Base-by-base conservation (phyloP, 2,888 invertebrate genomes). In the Leptinotarsa peninsularis region DNA sequence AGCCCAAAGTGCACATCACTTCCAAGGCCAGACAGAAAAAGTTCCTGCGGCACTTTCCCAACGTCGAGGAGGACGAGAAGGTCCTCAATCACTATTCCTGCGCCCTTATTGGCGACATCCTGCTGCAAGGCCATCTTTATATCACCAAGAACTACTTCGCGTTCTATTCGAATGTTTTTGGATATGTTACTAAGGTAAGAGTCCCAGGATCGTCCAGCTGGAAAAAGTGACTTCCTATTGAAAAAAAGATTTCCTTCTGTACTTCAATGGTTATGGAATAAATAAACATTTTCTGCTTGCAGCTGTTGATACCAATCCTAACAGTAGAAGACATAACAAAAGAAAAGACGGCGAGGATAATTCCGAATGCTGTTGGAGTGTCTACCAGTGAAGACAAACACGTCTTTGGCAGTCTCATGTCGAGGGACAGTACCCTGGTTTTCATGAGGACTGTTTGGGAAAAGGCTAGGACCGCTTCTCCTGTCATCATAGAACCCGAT, bases 141-240 rank as follows among this genome's bases (percentile, higher is more conserved):
- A 96, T 98, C 87, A 97, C 97, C 79, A 94, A 95, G 87, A 96
- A 97, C 88, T 96, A 96, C 90, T 96, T 98, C 90, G 97, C 97
- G 83, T 98, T 98, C 91, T 96, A 98, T 89, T 97, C 98, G 79
- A 97, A 97, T 88, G 97, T 98, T 76, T 96, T 97, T 88, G 97
- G 97, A 85, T 96, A 96, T 89, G 77, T 79, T 58, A 77, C 77
- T 49, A 79, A 76, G 74, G 75, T 79, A 23, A 73, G 43, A 3
- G 43, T 43, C 10, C 10, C 2, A 43, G 43, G 3, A 43, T 1
- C 4, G 27, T 33, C 33, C 0, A 7, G 1, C 7, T 33, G 33
- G 7, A 1, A 33, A 4, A 27, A 4, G 27, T 27, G 27, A 27
- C 27, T 27, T 1, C 27, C 27, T 27, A 5, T 27, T 4, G 27